Percentiles rank a stretch among this genome's conserved stretches.
Evolutionary conservation across 2,113 vertebrate species (phyloP).

Genomic region (Micronycteris hirsuta): DNA sequence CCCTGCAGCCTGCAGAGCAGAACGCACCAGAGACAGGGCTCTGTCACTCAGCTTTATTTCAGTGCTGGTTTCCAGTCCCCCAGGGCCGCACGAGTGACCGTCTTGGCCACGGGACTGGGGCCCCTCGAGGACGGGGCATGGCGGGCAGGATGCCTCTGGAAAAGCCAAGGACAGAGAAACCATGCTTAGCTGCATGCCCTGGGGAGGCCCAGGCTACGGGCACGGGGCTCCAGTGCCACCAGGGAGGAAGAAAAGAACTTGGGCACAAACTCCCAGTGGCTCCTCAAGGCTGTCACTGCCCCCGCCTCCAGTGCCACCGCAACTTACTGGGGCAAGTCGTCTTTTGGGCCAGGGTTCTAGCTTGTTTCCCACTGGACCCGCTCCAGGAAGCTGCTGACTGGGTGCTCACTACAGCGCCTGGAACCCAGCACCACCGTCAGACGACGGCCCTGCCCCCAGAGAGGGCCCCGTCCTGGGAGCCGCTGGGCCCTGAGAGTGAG

Average conservation of each 20-base stretch:
- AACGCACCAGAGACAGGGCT: constrained; percentile 15
- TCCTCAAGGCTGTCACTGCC: not conserved
- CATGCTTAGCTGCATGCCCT: not conserved
- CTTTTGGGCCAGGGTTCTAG: not conserved
- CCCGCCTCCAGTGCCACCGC: not conserved
- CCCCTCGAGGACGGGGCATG: not conserved
- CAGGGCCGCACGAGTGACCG: constrained; percentile 40
- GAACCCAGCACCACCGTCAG: not conserved
- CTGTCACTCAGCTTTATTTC: constrained; percentile 79
- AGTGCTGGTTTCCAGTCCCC: constrained; percentile 64
- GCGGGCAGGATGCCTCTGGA: not conserved
- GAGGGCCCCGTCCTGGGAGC: not conserved
- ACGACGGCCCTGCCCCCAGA: not conserved
- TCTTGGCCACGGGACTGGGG: constrained; percentile 12
- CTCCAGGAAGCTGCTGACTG: no score
- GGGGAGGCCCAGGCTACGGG: not conserved
- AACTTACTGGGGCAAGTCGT: not conserved
- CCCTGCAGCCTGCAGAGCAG: not conserved
- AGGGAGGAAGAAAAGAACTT: not conserved
- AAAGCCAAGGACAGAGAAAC: not conserved
- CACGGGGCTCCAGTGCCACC: not conserved
- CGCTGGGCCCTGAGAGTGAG: not conserved
- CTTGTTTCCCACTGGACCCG: not conserved
- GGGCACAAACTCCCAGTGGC: not conserved
- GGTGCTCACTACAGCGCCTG: not conserved